Evolutionary conservation across 2,888 invertebrate species (phyloP), one percentile per base, ranked within the genome.

Genomic region (Lasioglossum oenotherae): DNA sequence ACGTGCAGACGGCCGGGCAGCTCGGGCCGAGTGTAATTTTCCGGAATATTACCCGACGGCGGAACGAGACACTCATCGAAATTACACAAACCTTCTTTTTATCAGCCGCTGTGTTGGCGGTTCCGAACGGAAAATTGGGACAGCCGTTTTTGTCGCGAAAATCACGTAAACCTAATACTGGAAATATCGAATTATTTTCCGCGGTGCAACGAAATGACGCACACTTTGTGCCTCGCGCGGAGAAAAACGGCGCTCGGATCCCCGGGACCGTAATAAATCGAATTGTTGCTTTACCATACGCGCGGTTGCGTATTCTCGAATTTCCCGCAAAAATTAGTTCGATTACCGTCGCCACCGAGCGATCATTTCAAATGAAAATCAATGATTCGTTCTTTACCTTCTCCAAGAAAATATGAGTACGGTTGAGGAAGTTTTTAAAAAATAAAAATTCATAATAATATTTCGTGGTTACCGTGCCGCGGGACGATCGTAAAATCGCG

Each of bases 391-490:
- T 19, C 19, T 2, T 23, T 8, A 6, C 6, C 8, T 49, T 2
- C 23, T 23, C 16, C 19, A 49, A 19, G 46, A 19, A 19, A 49
- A 19, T 49, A 19, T 4, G 16, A 16, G 16, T 4, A 4, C 1
- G 46, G 16, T 16, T 16, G 46, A 23, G 10, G 3, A 53, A 10
- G 10, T 23, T 53, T 53, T 4, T 16, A 16, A 12, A 14, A 6
- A 64, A 31, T 44, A 27, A 35, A 23, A 71, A 38, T 74, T 74
- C n/a, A 71, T 57, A 82, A 74, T 71, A 82, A 71, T 69, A 74
- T 46, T 74, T 53, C 44, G n/a, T 44, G 46, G 31, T 31, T 41
- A 31, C 14, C 6, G 8, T 38, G 38, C 0, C 72, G 44, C 31
- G 64, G 41, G 53, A 19, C 72, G 46, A 38, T 49, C 44, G 74